Evolutionary conservation across 2,888 invertebrate genomes (phyloP).

Genomic region (Clistopyga incitator): DNA sequence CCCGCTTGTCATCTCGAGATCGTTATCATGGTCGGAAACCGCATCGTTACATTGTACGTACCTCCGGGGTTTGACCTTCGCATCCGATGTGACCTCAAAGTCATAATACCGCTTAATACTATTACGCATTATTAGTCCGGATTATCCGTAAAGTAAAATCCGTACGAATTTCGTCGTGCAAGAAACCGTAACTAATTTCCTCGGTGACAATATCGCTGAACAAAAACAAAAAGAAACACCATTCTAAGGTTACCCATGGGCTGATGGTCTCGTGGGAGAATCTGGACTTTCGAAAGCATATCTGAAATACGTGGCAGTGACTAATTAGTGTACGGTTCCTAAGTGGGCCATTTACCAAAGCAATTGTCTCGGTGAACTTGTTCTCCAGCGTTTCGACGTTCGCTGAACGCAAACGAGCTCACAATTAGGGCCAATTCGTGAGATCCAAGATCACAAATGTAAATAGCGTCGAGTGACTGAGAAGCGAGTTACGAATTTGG

Average conservation of each 20-base stretch:
- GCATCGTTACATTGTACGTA: background rate
- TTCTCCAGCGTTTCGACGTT: conserved; percentile 13
- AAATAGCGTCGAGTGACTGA: background rate
- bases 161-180: background rate
- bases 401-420: conserved; percentile 47
- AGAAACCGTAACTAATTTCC: background rate
- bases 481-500: conserved; percentile 1
- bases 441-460: conserved; percentile 33
- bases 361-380: conserved; percentile 18
- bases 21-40: background rate
- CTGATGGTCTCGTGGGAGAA: too few relatives aligned
- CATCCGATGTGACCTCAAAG: background rate
- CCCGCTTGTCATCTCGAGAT: too few relatives aligned
- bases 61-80: background rate
- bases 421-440: conserved; percentile 50
- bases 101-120: background rate
- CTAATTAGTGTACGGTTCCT: too few relatives aligned
- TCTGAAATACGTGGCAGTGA: too few relatives aligned
- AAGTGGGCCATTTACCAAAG: background rate
- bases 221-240: too few relatives aligned
- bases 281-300: too few relatives aligned
- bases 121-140: background rate
- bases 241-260: too few relatives aligned
- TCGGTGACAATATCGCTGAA: background rate
- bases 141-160: background rate